These are phyloP conservation scores for Chelonia mydas DNA, from an alignment of 2,797 vertebrate species.

Conservation along the genomic window DNA sequence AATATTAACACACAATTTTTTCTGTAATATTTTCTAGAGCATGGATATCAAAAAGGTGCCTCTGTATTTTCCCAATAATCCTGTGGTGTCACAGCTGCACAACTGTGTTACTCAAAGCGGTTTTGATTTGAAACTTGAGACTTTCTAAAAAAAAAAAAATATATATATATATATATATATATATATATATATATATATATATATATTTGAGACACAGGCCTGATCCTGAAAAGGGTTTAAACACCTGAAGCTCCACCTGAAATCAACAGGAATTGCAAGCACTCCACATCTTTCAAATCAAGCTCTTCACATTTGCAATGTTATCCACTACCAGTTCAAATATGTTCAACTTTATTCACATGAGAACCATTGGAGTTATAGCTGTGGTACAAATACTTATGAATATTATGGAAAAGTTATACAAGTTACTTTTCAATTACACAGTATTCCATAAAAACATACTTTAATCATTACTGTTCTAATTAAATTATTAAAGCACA, in stretches of 20 bases:
- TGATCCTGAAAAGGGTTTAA: not conserved
- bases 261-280: not conserved
- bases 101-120: not conserved
- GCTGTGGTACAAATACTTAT: not conserved
- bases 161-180: not conserved
- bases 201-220: not conserved
- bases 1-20: not conserved
- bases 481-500: constrained; percentile 35
- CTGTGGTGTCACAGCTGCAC: not conserved
- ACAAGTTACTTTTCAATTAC: not conserved
- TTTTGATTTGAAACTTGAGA: not conserved
- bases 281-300: not conserved
- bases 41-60: not conserved
- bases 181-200: not conserved
- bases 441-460: not conserved
- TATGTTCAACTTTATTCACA: not conserved
- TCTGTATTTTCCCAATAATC: not conserved
- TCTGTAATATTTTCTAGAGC: not conserved
- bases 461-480: not conserved
- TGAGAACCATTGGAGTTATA: not conserved
- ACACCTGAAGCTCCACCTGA: not conserved
- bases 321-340: not conserved
- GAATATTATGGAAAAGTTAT: not conserved
- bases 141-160: not conserved
- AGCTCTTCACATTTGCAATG: not conserved